These are phyloP conservation scores for Chesias legatella DNA, from an alignment of 2,888 invertebrate genomes.

Conservation along the genomic window DNA sequence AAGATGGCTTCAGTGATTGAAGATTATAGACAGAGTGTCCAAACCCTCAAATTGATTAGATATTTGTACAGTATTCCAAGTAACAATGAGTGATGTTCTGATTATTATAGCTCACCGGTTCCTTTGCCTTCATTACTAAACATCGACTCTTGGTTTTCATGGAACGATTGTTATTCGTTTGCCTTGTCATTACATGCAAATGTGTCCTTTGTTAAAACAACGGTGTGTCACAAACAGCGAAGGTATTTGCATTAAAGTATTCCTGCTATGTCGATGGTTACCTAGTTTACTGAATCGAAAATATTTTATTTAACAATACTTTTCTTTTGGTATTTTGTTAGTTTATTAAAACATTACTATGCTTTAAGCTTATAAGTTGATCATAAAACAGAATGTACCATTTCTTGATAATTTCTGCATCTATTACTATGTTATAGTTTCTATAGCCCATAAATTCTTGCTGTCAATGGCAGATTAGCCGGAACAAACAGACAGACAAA, in stretches of 20 bases:
- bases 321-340: too few relatives aligned
- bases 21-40: too few relatives aligned
- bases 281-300: slow-evolving; percentile 30
- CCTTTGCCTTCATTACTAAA: slow-evolving; percentile 4
- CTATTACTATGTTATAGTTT: too few relatives aligned
- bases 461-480: too few relatives aligned
- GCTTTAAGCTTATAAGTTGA: too few relatives aligned
- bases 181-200: slow-evolving; percentile 40
- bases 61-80: background rate
- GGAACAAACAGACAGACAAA: too few relatives aligned
- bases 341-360: too few relatives aligned
- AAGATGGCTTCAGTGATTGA: too few relatives aligned
- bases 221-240: slow-evolving; percentile 32
- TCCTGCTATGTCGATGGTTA: slow-evolving; percentile 39
- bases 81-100: slow-evolving; percentile 3
- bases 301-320: background rate
- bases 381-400: too few relatives aligned
- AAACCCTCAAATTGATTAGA: too few relatives aligned
- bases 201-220: slow-evolving; percentile 40
- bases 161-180: slow-evolving; percentile 32
- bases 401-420: too few relatives aligned
- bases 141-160: slow-evolving; percentile 2
- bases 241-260: slow-evolving; percentile 41
- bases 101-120: slow-evolving; percentile 1
- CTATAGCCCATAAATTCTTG: too few relatives aligned